Conservation (phyloP, 2,888 invertebrate species). For the Nomada fucata region DNA sequence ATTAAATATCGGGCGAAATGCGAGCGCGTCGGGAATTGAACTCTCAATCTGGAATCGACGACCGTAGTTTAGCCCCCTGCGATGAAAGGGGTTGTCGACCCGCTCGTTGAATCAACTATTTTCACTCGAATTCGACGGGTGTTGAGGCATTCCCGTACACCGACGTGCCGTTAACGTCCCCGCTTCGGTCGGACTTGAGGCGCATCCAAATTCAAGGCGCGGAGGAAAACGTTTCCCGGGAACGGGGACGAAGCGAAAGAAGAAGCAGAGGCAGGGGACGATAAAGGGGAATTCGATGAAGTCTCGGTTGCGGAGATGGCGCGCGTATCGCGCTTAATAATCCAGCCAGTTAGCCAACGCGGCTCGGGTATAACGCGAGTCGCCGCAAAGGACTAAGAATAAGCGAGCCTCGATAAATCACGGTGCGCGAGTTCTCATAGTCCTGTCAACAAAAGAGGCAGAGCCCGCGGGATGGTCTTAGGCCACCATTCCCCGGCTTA, state of each 20-base stretch:
- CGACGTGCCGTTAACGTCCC: no score
- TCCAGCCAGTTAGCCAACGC: constrained; percentile 60
- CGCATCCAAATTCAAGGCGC: background rate
- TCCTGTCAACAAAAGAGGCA: constrained; percentile 72
- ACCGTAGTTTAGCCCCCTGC: background rate
- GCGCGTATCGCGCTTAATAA: constrained; percentile 58
- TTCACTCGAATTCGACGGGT: background rate
- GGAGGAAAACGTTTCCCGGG: background rate
- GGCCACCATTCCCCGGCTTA: constrained; percentile 64
- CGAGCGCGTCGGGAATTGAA: constrained; percentile 55
- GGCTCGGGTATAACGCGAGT: constrained; percentile 65
- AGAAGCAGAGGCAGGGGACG: background rate
- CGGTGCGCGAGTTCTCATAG: constrained; percentile 73
- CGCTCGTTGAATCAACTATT: background rate
- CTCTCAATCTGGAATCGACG: constrained; percentile 37
- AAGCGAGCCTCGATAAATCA: constrained; percentile 71
- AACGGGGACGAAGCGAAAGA: background rate
- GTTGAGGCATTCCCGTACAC: no score
- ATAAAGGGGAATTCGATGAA: constrained; percentile 22
- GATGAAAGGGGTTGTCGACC: background rate
- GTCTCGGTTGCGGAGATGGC: constrained; percentile 6
- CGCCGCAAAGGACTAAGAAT: constrained; percentile 70
- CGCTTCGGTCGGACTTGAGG: background rate
- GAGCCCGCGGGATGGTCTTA: constrained; percentile 69
- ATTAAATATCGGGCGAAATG: constrained; percentile 62